These are phyloP conservation scores for Eremobia ochroleuca DNA, from an alignment of 2,888 invertebrate genomes.

Conservation along the genomic window DNA sequence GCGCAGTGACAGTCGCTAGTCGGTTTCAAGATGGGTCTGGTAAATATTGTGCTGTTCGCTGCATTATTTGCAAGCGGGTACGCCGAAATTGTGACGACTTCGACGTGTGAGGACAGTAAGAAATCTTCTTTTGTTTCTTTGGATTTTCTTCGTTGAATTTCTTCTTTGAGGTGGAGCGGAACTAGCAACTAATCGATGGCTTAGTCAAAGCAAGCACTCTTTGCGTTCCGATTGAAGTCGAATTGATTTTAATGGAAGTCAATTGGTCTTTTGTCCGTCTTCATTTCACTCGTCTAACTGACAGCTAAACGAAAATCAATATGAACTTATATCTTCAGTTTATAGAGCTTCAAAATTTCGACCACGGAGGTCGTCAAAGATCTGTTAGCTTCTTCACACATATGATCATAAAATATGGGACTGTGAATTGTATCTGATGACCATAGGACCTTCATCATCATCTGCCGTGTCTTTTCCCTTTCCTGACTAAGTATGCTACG, in stretches of 20 bases:
- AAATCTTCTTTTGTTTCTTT: conserved; percentile 1
- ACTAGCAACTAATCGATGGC: not conserved
- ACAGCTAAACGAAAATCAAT: not conserved
- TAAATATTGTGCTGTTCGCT: conserved; percentile 48
- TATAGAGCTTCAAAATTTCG: not conserved
- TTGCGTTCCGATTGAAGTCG: not conserved
- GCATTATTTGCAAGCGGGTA: conserved; percentile 34
- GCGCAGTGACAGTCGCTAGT: conserved; percentile 17
- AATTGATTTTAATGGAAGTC: not conserved
- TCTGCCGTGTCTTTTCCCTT: not conserved
- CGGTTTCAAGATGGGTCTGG: conserved; percentile 37
- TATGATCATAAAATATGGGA: not conserved
- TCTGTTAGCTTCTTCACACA: not conserved
- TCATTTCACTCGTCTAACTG: not conserved
- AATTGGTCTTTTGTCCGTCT: not conserved
- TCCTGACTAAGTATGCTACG: not conserved
- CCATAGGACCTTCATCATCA: not conserved
- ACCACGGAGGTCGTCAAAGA: not conserved
- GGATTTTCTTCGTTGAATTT: not conserved
- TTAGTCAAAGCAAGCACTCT: not conserved
- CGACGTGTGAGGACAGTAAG: conserved; percentile 54
- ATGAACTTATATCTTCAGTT: not conserved
- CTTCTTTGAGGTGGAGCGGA: not conserved
- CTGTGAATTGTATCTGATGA: not conserved
- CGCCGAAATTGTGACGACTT: conserved; percentile 16